These are phyloP conservation scores for Umimayanthus kanabou DNA, from an alignment of 92 coral and sea anemone species.

Conservation along the genomic window DNA sequence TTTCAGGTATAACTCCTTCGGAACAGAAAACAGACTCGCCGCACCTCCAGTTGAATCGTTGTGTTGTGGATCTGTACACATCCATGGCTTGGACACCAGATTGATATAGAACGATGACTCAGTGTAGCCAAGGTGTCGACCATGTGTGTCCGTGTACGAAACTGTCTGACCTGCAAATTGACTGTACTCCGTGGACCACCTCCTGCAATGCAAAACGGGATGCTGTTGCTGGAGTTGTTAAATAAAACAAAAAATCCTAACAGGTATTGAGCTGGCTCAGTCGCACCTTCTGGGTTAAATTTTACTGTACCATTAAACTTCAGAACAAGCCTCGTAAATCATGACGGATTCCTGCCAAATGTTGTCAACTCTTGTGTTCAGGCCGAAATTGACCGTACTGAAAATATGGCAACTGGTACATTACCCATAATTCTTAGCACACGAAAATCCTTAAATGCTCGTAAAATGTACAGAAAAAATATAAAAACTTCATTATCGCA, in stretches of 20 bases:
- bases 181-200: slow-evolving; percentile 70
- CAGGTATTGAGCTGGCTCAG: background rate
- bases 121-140: slow-evolving; percentile 53
- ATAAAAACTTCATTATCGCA: too few relatives aligned
- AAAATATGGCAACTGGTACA: too few relatives aligned
- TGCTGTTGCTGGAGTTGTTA: background rate
- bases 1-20: slow-evolving; percentile 55
- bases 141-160: slow-evolving; percentile 62
- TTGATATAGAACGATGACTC: slow-evolving; percentile 67
- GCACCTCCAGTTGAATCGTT: slow-evolving; percentile 2
- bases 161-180: slow-evolving; percentile 58
- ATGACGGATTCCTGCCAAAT: background rate
- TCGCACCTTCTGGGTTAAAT: background rate
- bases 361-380: background rate
- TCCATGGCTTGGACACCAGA: slow-evolving; percentile 70
- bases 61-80: slow-evolving; percentile 33
- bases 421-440: too few relatives aligned
- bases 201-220: slow-evolving; percentile 24
- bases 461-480: too few relatives aligned
- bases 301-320: too few relatives aligned
- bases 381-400: too few relatives aligned
- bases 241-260: background rate
- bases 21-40: slow-evolving; percentile 11
- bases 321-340: background rate
- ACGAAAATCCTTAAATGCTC: too few relatives aligned